These are phyloP conservation scores for Synanthedon tipuliformis DNA, from an alignment of 2,888 invertebrate species.

Conservation along the genomic window DNA sequence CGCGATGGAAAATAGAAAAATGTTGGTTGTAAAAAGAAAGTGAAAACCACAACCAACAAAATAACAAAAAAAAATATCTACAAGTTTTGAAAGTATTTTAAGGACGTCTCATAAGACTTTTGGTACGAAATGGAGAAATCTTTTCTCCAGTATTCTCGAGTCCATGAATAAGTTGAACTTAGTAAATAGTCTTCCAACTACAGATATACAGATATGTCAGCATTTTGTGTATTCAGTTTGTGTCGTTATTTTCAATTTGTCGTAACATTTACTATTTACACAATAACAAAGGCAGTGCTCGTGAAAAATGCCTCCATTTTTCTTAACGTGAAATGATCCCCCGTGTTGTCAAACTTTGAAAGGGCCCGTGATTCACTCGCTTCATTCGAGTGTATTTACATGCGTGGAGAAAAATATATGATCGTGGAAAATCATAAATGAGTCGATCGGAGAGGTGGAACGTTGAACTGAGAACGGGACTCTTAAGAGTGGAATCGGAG, in stretches of 20 bases:
- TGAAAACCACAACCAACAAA: not conserved
- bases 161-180: no score
- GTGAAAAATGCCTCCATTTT: constrained; percentile 39
- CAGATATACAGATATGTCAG: constrained; percentile 14
- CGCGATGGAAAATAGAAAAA: no score
- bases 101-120: not conserved
- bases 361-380: constrained; percentile 31
- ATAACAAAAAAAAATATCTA: no score
- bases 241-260: constrained; percentile 28
- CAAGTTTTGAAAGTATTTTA: not conserved
- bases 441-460: constrained; percentile 15
- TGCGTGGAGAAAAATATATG: constrained; percentile 31
- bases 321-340: constrained; percentile 41
- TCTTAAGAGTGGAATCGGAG: constrained; percentile 15
- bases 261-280: constrained; percentile 20
- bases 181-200: not conserved
- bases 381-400: constrained; percentile 31
- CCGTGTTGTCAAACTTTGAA: constrained; percentile 40
- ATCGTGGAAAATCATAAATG: constrained; percentile 24
- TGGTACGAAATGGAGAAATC: not conserved
- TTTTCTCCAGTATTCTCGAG: no score
- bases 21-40: no score
- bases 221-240: constrained; percentile 15
- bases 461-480: constrained; percentile 16
- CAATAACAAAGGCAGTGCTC: constrained; percentile 26